Evolutionary conservation across 2,113 vertebrate genomes (phyloP).

Genomic region (Zosterops hypoxanthus): DNA sequence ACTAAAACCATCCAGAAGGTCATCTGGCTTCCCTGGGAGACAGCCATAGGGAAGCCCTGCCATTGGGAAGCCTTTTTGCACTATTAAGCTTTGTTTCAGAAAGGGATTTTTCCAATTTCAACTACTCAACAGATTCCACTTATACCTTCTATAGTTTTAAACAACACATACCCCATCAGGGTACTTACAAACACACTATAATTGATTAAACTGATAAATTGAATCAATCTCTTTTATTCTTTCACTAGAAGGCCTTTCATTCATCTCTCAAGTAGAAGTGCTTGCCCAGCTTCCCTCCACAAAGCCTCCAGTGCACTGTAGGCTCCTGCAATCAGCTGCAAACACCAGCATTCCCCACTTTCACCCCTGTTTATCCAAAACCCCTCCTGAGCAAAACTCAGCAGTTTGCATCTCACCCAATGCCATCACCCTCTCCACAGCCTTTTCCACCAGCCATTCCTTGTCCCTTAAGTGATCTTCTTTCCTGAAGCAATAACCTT

Average conservation of each 20-base stretch:
- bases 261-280: background rate
- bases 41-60: background rate
- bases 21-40: background rate
- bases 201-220: background rate
- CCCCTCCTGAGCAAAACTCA: background rate
- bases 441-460: background rate
- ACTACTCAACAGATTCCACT: background rate
- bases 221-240: background rate
- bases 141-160: background rate
- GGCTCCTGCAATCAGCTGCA: accelerated
- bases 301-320: accelerated
- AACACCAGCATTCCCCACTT: accelerated
- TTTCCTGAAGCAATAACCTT: background rate
- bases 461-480: background rate
- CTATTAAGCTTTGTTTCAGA: background rate
- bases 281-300: background rate
- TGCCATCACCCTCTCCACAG: background rate
- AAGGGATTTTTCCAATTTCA: background rate
- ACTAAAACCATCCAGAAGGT: background rate
- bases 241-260: background rate
- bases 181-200: background rate
- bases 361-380: background rate
- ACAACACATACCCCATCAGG: background rate
- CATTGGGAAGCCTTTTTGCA: accelerated
- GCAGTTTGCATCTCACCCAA: background rate